Evolutionary conservation across 2,797 vertebrate genomes (phyloP), one percentile per base, ranked within the genome.

Genomic region (Xiphorhynchus erythropygius): DNA sequence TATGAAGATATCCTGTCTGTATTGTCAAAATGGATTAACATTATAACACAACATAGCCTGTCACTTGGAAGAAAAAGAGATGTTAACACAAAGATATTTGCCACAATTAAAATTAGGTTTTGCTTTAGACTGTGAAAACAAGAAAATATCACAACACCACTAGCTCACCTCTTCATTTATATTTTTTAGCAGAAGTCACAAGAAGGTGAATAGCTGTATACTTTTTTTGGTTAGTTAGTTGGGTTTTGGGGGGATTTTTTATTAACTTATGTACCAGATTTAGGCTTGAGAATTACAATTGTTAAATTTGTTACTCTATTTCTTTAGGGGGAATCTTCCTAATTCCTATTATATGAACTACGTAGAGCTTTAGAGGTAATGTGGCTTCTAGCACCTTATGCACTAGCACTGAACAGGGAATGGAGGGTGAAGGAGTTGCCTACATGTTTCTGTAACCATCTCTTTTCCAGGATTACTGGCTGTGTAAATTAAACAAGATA

Each of bases 11-110:
- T n/a, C n/a, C 33, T 91, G 67, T 78, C 57, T 81, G 32, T 63
- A 65, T 79, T 93, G 87, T 95, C 94, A 94, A 79, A 93, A 95
- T 64, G 16, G 30, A 88, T 95, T 93, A 93, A 86, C 33, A 32
- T 84, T 75, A 49, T 49, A 82, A 77, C 30, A 73, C 9, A 32
- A 46, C 37, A 49, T 68, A 91, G 19, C 44, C n/a, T 93, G 89
- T 77, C 95, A 88, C 87, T 84, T 74, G 33, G 57, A 91, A 82
- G 46, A 69, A 94, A 84, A 93, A 18, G 71, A 73, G 41, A 52
- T 50, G 30, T 65, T 91, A 93, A 68, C 70, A 68, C 27, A 62
- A 85, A 83, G 57, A 47, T 50, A 89, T 33, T 84, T 74, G 42
- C 11, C 30, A 74, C 27, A 77, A 68, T 79, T 90, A 90, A 92